Percentiles rank a stretch among this genome's conserved stretches.
These are phyloP conservation scores for Dasysyrphus tricinctus DNA, from an alignment of 2,888 invertebrate species.

Conservation along the genomic window DNA sequence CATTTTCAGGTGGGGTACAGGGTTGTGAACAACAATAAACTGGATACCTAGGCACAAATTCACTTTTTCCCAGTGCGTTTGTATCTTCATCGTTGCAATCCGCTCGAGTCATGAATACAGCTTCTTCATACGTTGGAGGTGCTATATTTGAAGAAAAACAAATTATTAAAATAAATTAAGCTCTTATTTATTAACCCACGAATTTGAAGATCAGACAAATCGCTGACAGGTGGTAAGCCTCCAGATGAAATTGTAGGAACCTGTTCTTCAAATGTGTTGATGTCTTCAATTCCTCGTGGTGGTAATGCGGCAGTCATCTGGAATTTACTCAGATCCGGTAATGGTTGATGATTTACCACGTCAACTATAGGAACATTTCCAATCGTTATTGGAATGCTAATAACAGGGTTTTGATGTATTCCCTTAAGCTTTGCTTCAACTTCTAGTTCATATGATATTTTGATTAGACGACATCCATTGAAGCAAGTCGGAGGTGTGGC, in stretches of 20 bases:
- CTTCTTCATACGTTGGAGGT: conserved; percentile 81
- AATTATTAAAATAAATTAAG: neutral
- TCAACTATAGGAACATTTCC: conserved; percentile 80
- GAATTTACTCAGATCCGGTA: neutral
- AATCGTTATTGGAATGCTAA: conserved; percentile 80
- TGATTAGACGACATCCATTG: conserved; percentile 79
- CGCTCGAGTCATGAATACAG: conserved; percentile 78
- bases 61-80: conserved; percentile 78
- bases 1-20: conserved; percentile 63
- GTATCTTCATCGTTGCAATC: conserved; percentile 76
- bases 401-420: conserved; percentile 77
- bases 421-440: conserved; percentile 79
- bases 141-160: conserved; percentile 75
- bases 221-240: conserved; percentile 32
- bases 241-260: conserved; percentile 41
- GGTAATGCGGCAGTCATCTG: conserved; percentile 3
- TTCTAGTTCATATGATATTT: conserved; percentile 80
- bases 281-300: conserved; percentile 14
- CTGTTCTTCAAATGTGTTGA: neutral
- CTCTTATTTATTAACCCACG: conserved; percentile 17
- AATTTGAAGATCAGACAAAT: conserved; percentile 53
- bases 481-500: conserved; percentile 81
- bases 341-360: conserved; percentile 77
- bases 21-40: conserved; percentile 79
- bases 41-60: conserved; percentile 82